Evolutionary conservation across 1,140 invertebrate genomes (phyloP).

Genomic region (Zaprionus inermis): DNA sequence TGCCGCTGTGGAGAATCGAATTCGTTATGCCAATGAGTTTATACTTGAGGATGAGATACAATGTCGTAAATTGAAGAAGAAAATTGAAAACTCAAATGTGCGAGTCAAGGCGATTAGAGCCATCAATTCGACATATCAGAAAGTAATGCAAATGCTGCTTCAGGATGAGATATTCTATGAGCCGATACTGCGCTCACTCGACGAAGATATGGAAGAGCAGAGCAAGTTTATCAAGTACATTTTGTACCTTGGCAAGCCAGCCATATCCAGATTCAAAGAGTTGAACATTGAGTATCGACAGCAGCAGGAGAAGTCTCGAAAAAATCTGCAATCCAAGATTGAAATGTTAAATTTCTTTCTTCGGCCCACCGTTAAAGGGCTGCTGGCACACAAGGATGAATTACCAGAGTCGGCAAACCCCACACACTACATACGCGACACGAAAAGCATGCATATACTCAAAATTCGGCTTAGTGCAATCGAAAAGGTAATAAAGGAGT

Average conservation of each 20-base stretch:
- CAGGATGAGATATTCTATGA: conserved; percentile 80
- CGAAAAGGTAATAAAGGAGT: conserved; percentile 67
- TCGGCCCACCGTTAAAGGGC: neutral
- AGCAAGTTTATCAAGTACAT: conserved; percentile 74
- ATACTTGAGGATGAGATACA: conserved; percentile 63
- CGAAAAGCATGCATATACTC: conserved; percentile 63
- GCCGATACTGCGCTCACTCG: conserved; percentile 71
- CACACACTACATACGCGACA: conserved; percentile 72
- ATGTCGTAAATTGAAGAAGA: conserved; percentile 59
- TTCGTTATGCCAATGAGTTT: conserved; percentile 72
- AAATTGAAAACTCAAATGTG: conserved; percentile 78
- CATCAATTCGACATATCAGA: conserved; percentile 75
- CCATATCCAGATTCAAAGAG: conserved; percentile 69
- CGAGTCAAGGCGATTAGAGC: conserved; percentile 74
- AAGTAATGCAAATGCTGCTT: conserved; percentile 69
- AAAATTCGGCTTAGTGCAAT: conserved; percentile 60
- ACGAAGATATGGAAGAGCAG: conserved; percentile 76
- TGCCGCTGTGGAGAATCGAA: conserved; percentile 67
- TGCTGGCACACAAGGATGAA: conserved; percentile 25
- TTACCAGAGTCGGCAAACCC: conserved; percentile 29
- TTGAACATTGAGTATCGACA: conserved; percentile 57
- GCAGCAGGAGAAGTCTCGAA: conserved; percentile 52
- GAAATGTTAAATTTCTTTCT: conserved; percentile 45
- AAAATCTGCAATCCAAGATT: conserved; percentile 62
- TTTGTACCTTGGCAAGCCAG: conserved; percentile 71